Evolutionary conservation across 1,140 invertebrate genomes (phyloP).

Genomic region (Anastatus disparis): DNA sequence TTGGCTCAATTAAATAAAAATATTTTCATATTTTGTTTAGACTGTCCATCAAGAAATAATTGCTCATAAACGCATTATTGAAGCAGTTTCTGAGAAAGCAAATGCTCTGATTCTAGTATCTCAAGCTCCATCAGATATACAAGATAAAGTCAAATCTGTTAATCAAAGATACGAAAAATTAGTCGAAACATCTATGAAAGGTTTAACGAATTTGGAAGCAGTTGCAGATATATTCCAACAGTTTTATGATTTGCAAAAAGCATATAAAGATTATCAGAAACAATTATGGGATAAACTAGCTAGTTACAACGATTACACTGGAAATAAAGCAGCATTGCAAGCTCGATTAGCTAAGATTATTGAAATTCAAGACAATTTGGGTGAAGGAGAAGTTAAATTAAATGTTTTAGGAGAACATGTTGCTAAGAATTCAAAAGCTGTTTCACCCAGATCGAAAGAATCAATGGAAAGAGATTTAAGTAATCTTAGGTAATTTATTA

Average conservation of each 20-base stretch:
- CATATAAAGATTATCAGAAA: constrained; percentile 87
- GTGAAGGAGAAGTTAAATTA: constrained; percentile 78
- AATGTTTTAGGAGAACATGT: constrained; percentile 77
- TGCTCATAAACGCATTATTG: constrained; percentile 89
- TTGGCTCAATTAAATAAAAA: neutral
- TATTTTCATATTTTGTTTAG: constrained; percentile 54
- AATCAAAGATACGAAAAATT: constrained; percentile 81
- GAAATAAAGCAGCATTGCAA: constrained; percentile 81
- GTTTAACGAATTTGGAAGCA: constrained; percentile 78
- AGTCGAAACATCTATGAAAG: constrained; percentile 70
- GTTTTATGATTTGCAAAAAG: constrained; percentile 86
- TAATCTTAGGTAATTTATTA: constrained; percentile 72
- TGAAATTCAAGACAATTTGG: constrained; percentile 80
- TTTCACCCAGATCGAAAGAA: constrained; percentile 82
- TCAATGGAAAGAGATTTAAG: constrained; percentile 81
- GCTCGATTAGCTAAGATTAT: constrained; percentile 79
- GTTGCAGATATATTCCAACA: constrained; percentile 83
- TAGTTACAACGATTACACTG: constrained; percentile 81
- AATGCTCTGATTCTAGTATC: constrained; percentile 72
- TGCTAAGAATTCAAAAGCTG: constrained; percentile 71
- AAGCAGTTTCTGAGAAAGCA: constrained; percentile 89
- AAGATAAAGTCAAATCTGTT: constrained; percentile 75
- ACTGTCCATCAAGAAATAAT: constrained; percentile 88
- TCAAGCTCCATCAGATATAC: constrained; percentile 74
- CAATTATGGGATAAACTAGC: constrained; percentile 85